phyloP scores from a whole-genome alignment of 2,797 vertebrate genomes.

The Syncerus caffer region DNA sequence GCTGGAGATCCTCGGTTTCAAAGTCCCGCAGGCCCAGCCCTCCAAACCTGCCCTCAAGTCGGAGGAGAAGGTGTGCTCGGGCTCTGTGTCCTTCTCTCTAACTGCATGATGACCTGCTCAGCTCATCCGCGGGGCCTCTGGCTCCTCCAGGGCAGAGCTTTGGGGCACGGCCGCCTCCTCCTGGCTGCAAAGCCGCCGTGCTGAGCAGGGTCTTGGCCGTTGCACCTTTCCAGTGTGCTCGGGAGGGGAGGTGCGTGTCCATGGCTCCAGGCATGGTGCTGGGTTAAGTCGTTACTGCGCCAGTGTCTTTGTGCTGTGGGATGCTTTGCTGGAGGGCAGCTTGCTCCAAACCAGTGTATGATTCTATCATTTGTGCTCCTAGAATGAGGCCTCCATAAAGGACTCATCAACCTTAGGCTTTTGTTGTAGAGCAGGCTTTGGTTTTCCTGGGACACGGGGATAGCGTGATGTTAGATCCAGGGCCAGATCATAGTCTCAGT shows the following conservation, averaged over 20 bases:
- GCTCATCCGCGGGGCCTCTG: neutral
- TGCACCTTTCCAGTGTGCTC: neutral
- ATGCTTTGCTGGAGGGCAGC: neutral
- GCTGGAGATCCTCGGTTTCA: conserved; percentile 97
- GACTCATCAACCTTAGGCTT: neutral
- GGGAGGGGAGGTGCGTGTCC: neutral
- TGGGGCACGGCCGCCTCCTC: neutral
- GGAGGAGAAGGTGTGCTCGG: conserved; percentile 92
- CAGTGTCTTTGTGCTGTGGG: neutral
- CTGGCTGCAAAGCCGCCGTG: neutral
- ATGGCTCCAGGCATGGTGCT: neutral
- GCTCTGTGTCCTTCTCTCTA: neutral
- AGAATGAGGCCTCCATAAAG: neutral
- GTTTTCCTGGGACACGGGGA: neutral
- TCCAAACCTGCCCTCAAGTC: conserved; percentile 97
- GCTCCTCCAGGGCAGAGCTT: neutral
- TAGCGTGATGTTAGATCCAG: neutral
- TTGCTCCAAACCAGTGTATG: neutral
- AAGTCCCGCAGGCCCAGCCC: conserved; percentile 96
- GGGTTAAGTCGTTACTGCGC: neutral
- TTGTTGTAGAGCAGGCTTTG: neutral
- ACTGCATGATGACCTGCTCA: neutral
- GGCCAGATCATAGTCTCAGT: neutral
- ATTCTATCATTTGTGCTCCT: neutral
- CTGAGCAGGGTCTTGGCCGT: rapidly evolving